Evolutionary conservation across 2,113 vertebrate genomes (phyloP), one percentile per base, ranked within the genome.

Genomic region (Polypterus senegalus): DNA sequence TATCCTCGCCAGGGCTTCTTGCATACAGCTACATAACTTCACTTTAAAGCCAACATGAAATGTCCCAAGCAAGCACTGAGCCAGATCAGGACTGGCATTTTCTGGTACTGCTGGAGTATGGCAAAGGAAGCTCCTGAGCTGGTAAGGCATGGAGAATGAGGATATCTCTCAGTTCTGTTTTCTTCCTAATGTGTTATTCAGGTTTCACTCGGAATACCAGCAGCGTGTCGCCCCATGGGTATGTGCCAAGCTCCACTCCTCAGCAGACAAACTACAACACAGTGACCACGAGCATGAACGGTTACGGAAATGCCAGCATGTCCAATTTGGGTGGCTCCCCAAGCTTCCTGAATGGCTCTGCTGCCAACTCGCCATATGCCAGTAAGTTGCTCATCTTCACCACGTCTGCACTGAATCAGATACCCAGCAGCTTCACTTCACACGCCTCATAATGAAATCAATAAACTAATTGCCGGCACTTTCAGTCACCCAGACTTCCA

Each of bases 361-460:
- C 94, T 73, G 93, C 92, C 88, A 97, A 95, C 83, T 97, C 94
- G 54, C 96, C 96, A 78, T 99, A 99, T 69, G 95, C 94, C 81
- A 98, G 96, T 99, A 80, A 93, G 94, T 93, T n/a, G n/a, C 78
- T 57, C 64, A 46, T 5, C 51, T 54, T 70, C n/a, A n/a, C n/a
- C n/a, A n/a, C n/a, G n/a, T n/a, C n/a, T n/a, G n/a, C 60, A 65
- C 54, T 56, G 64, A 65, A 47, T 11, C 58, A 48, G 9, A 3
- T 60, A 4, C 5, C 9, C 5, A 5, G 54, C 54, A 59, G 49
- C 27, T 10, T 77, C 83, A 74, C 78, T 73, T 87, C 83, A 80
- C 81, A 84, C 88, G 85, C 83, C 86, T 86, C 87, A 92, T 94
- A 92, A 95, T 95, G 94, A 94, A 94, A 95, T 95, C 92, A 93